Conservation (phyloP, 2,797 vertebrate species). For the Scyliorhinus canicula region DNA sequence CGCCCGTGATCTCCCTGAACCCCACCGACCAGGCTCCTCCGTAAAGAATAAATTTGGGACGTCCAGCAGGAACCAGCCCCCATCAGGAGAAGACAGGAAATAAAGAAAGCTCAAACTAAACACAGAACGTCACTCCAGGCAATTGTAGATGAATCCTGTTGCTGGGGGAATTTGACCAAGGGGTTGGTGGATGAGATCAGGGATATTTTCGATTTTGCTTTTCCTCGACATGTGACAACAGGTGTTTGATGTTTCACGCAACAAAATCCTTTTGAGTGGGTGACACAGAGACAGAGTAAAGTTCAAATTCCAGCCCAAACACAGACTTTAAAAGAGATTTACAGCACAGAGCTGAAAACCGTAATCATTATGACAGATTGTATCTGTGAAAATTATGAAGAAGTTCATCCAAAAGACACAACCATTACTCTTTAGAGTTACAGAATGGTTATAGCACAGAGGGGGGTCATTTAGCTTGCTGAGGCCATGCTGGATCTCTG, state of each 20-base stretch:
- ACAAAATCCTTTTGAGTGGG: background rate
- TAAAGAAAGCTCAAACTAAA: background rate
- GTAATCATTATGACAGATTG: background rate
- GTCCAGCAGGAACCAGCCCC: background rate
- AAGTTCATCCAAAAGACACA: background rate
- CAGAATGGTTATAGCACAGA: background rate
- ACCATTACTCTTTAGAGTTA: background rate
- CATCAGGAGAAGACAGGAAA: too few species aligned
- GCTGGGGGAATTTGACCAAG: background rate
- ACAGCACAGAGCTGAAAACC: background rate
- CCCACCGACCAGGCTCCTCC: background rate
- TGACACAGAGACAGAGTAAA: background rate
- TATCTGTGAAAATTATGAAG: slow-evolving; percentile 7
- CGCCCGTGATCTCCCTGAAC: too few species aligned
- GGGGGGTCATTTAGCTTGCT: background rate
- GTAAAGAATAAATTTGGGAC: background rate
- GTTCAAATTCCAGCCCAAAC: slow-evolving; percentile 1
- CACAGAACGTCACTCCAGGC: background rate
- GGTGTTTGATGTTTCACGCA: background rate
- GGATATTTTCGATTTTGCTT: background rate
- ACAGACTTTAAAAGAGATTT: background rate
- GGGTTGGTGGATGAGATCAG: background rate
- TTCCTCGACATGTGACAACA: background rate
- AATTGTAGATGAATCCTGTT: background rate
- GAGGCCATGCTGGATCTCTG: background rate